Evolutionary conservation across 1,140 invertebrate genomes (phyloP).

Genomic region (Cydia splendana): DNA sequence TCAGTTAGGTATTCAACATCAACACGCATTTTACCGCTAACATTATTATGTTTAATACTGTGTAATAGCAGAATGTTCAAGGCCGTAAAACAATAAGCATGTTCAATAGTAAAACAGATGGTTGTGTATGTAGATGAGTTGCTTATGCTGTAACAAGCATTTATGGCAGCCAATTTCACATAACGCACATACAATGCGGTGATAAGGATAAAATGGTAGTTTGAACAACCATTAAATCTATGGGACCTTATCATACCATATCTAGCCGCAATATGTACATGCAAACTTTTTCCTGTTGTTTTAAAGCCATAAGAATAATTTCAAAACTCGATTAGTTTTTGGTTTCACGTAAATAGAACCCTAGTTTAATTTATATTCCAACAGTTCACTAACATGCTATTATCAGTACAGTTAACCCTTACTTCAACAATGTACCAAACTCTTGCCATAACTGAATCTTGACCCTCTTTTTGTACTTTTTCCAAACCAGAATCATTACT

Average conservation of each 20-base stretch:
- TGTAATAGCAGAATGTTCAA: not conserved
- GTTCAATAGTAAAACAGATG: not conserved
- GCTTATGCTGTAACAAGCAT: not conserved
- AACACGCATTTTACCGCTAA: slow-evolving; percentile 16
- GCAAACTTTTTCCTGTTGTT: slow-evolving; percentile 8
- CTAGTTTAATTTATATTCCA: too few relatives aligned
- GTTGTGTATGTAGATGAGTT: slow-evolving; percentile 4
- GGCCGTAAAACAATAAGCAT: slow-evolving; percentile 2
- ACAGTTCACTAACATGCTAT: too few relatives aligned
- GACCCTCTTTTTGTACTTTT: too few relatives aligned
- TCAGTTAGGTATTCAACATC: not conserved
- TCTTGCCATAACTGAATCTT: too few relatives aligned
- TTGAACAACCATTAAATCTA: not conserved
- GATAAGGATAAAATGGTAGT: slow-evolving; percentile 21
- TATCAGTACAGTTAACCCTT: too few relatives aligned
- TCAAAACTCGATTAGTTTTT: not conserved
- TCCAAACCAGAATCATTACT: too few relatives aligned
- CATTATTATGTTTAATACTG: not conserved
- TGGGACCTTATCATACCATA: slow-evolving; percentile 8
- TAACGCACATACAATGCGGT: not conserved
- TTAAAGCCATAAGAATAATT: not conserved
- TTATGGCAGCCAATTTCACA: not conserved
- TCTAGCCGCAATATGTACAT: not conserved
- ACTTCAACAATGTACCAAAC: too few relatives aligned
- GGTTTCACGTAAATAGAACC: not conserved